These are phyloP conservation scores for Ptilodon capucinus DNA, from an alignment of 2,888 invertebrate species.

Conservation along the genomic window DNA sequence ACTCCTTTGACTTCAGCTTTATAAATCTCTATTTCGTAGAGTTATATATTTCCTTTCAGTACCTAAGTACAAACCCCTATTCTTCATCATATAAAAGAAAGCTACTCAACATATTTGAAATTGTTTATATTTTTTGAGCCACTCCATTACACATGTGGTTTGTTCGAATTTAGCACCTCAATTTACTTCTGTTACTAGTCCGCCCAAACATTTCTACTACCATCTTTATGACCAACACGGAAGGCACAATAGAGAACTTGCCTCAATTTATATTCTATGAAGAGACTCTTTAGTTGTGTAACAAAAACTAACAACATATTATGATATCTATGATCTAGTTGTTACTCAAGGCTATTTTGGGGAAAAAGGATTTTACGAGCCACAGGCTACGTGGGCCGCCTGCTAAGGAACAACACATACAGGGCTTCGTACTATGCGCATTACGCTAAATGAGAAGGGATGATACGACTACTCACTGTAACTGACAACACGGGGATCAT, in stretches of 20 bases:
- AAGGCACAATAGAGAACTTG: constrained; percentile 8
- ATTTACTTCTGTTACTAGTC: too few relatives aligned
- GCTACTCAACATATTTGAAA: too few relatives aligned
- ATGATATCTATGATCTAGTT: constrained; percentile 53
- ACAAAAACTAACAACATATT: constrained; percentile 45
- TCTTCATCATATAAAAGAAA: too few relatives aligned
- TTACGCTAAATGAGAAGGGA: constrained; percentile 44
- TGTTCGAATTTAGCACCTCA: too few relatives aligned
- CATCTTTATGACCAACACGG: too few relatives aligned
- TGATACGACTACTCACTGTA: constrained; percentile 45
- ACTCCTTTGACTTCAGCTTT: not conserved
- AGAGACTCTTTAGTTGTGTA: constrained; percentile 27
- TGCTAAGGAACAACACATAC: constrained; percentile 43
- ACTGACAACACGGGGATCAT: constrained; percentile 40
- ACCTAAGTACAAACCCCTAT: too few relatives aligned
- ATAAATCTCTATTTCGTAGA: too few relatives aligned
- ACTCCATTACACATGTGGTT: too few relatives aligned
- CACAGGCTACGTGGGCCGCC: constrained; percentile 46
- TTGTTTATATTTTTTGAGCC: too few relatives aligned
- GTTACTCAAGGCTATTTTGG: constrained; percentile 50
- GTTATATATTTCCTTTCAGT: too few relatives aligned
- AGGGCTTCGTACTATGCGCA: constrained; percentile 44
- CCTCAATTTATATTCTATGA: constrained; percentile 15
- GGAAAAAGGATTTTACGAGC: constrained; percentile 55
- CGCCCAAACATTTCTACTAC: too few relatives aligned